Percentiles rank a stretch among this genome's conserved stretches.
These are phyloP conservation scores for Orycteropus afer DNA, from an alignment of 2,113 vertebrate genomes.

Conservation along the genomic window DNA sequence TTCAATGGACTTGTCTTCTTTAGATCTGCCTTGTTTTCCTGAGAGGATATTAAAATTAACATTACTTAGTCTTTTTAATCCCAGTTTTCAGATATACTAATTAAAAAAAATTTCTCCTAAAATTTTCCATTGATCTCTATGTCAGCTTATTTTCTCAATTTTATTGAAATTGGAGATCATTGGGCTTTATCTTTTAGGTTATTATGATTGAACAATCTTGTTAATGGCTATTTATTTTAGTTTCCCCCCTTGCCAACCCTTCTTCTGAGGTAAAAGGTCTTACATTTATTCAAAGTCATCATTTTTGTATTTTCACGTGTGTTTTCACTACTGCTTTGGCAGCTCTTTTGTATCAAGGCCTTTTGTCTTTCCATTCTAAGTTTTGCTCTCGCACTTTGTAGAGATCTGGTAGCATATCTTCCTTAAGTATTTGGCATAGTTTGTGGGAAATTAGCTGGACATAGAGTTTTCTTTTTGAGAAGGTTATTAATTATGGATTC, in stretches of 20 bases:
- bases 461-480: background rate
- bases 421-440: background rate
- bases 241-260: background rate
- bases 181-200: background rate
- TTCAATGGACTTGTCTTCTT: background rate
- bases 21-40: background rate
- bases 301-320: background rate
- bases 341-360: background rate
- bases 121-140: background rate
- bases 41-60: background rate
- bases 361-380: background rate
- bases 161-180: background rate
- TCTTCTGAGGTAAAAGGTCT: background rate
- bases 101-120: background rate
- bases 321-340: background rate
- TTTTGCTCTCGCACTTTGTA: background rate
- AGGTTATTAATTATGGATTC: too few species aligned
- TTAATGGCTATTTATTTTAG: background rate
- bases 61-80: background rate
- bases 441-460: background rate
- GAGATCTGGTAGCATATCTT: background rate
- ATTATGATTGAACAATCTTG: background rate
- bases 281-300: background rate
- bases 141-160: background rate
- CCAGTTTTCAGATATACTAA: background rate